These are phyloP conservation scores for Autographa gamma DNA, from an alignment of 2,888 invertebrate species.

Conservation along the genomic window DNA sequence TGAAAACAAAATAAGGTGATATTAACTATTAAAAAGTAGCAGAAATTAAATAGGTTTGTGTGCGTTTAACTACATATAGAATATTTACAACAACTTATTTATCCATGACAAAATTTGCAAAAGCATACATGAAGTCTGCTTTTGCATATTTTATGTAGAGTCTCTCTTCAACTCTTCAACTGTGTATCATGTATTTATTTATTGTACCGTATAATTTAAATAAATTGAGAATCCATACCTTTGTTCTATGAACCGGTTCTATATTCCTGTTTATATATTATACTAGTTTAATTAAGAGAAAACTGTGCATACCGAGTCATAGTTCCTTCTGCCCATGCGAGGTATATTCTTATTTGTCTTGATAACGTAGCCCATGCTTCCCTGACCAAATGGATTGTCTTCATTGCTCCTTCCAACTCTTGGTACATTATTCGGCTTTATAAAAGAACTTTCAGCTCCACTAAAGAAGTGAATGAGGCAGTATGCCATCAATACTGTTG, in stretches of 20 bases:
- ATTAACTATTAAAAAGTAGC: neutral
- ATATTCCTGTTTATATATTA: too few relatives aligned
- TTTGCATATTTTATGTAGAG: too few relatives aligned
- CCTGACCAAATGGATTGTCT: conserved; percentile 76
- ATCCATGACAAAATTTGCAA: too few relatives aligned
- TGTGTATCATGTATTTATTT: too few relatives aligned
- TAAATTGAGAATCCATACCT: too few relatives aligned
- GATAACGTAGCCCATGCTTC: conserved; percentile 83
- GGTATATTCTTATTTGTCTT: conserved; percentile 86
- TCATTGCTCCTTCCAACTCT: conserved; percentile 84
- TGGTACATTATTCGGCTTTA: conserved; percentile 84
- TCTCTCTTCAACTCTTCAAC: too few relatives aligned
- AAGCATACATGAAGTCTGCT: too few relatives aligned
- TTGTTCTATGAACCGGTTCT: too few relatives aligned
- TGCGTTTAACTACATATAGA: too few relatives aligned
- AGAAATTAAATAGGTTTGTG: too few relatives aligned
- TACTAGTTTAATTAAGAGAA: neutral
- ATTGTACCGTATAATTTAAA: too few relatives aligned
- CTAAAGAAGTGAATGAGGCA: conserved; percentile 74
- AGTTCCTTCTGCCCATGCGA: conserved; percentile 84
- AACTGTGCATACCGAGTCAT: conserved; percentile 78
- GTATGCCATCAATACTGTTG: conserved; percentile 67
- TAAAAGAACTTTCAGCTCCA: conserved; percentile 76
- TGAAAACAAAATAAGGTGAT: conserved; percentile 50
- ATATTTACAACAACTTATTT: too few relatives aligned